Conservation (phyloP, 1,140 invertebrate genomes). For the Cydia splendana region DNA sequence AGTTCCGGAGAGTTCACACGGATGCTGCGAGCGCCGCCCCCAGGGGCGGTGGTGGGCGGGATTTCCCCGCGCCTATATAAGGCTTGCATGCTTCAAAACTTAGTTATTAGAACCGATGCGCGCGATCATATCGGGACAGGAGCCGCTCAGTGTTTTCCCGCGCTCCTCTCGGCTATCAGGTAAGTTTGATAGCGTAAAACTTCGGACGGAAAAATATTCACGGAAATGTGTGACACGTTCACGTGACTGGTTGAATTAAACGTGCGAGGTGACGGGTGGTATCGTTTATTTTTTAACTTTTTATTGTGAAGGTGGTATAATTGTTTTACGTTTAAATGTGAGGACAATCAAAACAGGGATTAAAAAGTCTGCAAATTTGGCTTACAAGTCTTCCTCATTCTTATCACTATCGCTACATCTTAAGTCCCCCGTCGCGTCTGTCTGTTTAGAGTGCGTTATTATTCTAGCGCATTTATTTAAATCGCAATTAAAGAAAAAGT, state of each 20-base stretch:
- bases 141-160: slow-evolving; percentile 49
- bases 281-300: no score
- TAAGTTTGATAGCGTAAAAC: slow-evolving; percentile 48
- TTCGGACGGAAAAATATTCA: neutral
- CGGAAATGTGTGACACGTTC: slow-evolving; percentile 1
- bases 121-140: slow-evolving; percentile 55
- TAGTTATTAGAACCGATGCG: slow-evolving; percentile 70
- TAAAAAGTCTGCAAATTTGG: neutral
- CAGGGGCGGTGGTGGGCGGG: slow-evolving; percentile 65
- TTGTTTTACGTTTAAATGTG: neutral
- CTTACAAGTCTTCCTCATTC: no score
- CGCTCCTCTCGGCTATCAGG: slow-evolving; percentile 52
- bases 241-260: slow-evolving; percentile 2
- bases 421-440: no score
- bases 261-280: neutral
- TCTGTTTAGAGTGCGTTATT: no score
- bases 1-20: slow-evolving; percentile 49
- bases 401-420: no score
- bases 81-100: slow-evolving; percentile 61
- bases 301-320: no score
- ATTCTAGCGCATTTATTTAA: no score
- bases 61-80: slow-evolving; percentile 65
- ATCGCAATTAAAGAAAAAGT: no score
- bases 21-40: slow-evolving; percentile 53
- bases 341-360: neutral